phyloP scores from a whole-genome alignment of 2,797 vertebrate species.

The Borostomias antarcticus region DNA sequence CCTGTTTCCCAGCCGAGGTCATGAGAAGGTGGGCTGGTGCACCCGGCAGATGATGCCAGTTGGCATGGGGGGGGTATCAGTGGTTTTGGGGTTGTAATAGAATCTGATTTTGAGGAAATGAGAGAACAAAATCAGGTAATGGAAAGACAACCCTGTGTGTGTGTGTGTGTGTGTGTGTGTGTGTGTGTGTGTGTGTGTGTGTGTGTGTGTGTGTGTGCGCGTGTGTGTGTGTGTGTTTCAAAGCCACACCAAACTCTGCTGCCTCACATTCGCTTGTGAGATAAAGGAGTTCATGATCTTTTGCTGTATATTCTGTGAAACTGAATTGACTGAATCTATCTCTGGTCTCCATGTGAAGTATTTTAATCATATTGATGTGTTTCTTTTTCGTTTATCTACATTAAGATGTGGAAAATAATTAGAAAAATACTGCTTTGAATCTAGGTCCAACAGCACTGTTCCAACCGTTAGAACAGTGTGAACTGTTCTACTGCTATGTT shows the following conservation, averaged over 20 bases:
- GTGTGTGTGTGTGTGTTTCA: conserved; percentile 1
- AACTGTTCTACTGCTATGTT: conserved; percentile 21
- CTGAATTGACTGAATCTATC: not conserved
- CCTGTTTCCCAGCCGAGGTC: not conserved
- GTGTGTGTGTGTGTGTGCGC: conserved; percentile 5
- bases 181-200: conserved; percentile 2
- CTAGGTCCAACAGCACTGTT: not conserved
- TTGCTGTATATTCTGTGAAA: too few relatives aligned
- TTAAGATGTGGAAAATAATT: conserved; percentile 2
- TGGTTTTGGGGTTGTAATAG: conserved; percentile 5
- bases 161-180: conserved; percentile 2
- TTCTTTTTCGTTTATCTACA: not conserved
- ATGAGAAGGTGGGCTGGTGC: conserved; percentile 3
- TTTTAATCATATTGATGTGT: not conserved
- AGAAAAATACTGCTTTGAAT: not conserved
- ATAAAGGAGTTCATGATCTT: conserved; percentile 19
- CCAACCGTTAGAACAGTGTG: not conserved
- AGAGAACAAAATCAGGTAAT: not conserved
- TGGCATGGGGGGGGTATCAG: not conserved
- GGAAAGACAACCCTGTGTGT: conserved; percentile 15
- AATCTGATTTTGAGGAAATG: not conserved
- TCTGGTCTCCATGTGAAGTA: not conserved
- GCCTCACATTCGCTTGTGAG: conserved; percentile 14
- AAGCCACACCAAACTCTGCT: conserved; percentile 16
- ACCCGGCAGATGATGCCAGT: not conserved